Base-by-base conservation (phyloP, 2,888 invertebrate species). In the Ectemnius lituratus region DNA sequence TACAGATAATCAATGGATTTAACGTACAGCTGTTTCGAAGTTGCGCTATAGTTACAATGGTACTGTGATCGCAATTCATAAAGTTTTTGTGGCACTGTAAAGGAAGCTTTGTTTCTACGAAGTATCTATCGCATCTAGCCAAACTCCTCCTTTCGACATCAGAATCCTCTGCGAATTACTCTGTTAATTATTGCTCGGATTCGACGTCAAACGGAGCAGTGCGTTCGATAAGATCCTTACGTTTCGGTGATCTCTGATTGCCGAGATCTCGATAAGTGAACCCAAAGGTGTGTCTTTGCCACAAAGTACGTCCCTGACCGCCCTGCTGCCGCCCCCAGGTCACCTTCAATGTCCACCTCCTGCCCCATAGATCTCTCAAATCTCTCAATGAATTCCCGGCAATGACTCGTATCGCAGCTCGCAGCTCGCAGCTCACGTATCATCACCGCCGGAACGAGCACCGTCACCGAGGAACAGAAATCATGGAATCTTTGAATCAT, bases 261-360 rank as follows among this genome's bases (percentile, higher is more conserved):
- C 1, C 37, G 37, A 37, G 37, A 37, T 37, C 37, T 37, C 37
- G 37, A 37, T 37, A 37, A 37, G 37, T 37, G 37, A 37, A 37
- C 6, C 37, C 37, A 64, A 76, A 64, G 72, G 64, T 77, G 56
- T 79, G 85, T 85, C 87, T 82, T 88, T 88, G 87, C 89, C 88
- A 89, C 88, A 89, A 89, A 89, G 89, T 89, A 89, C 89, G 84
- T 86, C 87, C 87, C 87, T 89, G 89, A 88, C 87, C 88, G 87
- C 89, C 85, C 88, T 86, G 82, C 84, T 88, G 89, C 89, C 89
- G 88, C 87, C 84, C 84, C 81, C 88, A 88, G 88, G 89, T 89
- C 81, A 83, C 87, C 87, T 80, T 83, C 83, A 74, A 83, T 80
- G 78, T 84, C 85, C 88, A 81, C 70, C 88, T 88, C 88, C 83